Percentiles rank a stretch among this genome's conserved stretches.
Evolutionary conservation across 2,888 invertebrate genomes (phyloP).

Genomic region (Sarcophaga carnaria): DNA sequence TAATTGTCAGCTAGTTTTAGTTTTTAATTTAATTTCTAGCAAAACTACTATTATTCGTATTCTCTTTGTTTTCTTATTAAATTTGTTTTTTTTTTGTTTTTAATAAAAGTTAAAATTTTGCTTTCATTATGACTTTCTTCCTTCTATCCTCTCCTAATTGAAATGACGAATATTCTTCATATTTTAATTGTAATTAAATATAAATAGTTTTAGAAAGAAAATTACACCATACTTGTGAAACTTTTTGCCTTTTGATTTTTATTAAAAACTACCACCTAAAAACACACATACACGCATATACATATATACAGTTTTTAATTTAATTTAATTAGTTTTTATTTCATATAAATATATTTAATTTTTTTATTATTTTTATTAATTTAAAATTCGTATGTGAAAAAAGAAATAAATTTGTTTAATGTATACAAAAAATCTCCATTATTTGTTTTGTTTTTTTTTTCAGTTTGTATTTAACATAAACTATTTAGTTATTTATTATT

Average conservation of each 20-base stretch:
- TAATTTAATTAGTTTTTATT: conserved; percentile 60
- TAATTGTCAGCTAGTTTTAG: neutral
- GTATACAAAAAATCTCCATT: conserved; percentile 41
- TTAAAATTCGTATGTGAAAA: conserved; percentile 62
- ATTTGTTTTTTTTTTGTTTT: conserved; percentile 15
- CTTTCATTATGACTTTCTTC: conserved; percentile 7
- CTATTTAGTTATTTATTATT: neutral
- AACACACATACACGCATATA: conserved; percentile 42
- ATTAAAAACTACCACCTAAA: conserved; percentile 55
- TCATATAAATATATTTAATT: conserved; percentile 53
- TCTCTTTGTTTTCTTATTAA: neutral
- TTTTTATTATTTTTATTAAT: conserved; percentile 50
- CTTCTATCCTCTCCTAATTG: conserved; percentile 4
- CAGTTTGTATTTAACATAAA: neutral
- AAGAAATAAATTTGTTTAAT: conserved; percentile 61
- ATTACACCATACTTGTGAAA: conserved; percentile 25
- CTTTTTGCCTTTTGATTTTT: conserved; percentile 62
- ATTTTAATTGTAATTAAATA: conserved; percentile 19
- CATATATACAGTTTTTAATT: conserved; percentile 37
- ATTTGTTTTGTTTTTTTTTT: conserved; percentile 27
- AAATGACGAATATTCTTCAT: conserved; percentile 41
- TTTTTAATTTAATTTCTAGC: neutral
- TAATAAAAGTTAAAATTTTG: conserved; percentile 40
- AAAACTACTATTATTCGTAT: too few relatives aligned
- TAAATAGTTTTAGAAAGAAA: conserved; percentile 27